Base-by-base conservation (phyloP, 2,113 vertebrate species). In the Cygnus atratus region DNA sequence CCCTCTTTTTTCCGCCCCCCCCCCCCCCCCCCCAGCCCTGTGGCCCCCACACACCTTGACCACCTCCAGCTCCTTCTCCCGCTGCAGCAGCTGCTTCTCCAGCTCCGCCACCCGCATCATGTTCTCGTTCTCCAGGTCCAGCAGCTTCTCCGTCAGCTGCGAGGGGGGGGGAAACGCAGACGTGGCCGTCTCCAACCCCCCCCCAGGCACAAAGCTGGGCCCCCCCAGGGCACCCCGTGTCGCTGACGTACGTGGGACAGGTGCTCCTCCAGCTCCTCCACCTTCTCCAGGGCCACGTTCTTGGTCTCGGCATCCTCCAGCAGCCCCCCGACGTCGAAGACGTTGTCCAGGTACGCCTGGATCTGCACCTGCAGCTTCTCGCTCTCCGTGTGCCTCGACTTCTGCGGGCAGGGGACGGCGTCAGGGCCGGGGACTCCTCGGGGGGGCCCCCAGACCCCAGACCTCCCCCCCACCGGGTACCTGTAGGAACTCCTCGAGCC, bases 321-420 rank as follows among this genome's bases (percentile, higher is more conserved):
- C 92, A 99, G 97, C 52, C 99, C 99, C 33, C 99, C 99, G n/a
- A 99, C 99, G 2, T 99, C 99, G 7, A 99, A 99, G 63, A 99
- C 99, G 0, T 99, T 99, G 93, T 99, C 99, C 96, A 99, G 97
- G 97, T 99, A 99, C 1, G 99, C 99, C 97, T 99, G 99, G 96
- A 99, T 99, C 98, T 99, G 99, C 95, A 99, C 99, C 33, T 98
- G 98, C 91, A 99, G 98, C 98, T 99, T 99, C 97, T 99, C 99
- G 0, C 99, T 99, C 96, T 99, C 99, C 0, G 99, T 99, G 92
- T 99, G 99, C 97, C 99, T 99, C 18, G 98, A 99, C 98, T 99
- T 99, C 99, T 99, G 96, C 8, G 88, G 90, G 59, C 95, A 28
- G 0, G 35, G 35, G 59, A 65, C 29, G 0, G 17, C 16, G 1